phyloP scores from a whole-genome alignment of 2,888 invertebrate species.

The Dilophus febrilis region DNA sequence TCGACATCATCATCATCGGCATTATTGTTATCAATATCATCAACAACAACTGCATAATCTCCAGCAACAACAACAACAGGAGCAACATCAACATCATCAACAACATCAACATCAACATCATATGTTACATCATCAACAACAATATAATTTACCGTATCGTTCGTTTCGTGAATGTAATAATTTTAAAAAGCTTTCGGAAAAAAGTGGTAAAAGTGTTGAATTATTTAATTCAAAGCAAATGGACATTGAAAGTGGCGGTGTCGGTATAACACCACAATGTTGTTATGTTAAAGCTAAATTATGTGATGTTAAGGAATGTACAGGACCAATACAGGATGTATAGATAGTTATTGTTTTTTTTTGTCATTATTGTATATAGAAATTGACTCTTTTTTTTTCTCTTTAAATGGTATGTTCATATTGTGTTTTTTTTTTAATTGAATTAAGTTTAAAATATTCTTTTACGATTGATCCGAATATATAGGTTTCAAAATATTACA shows the following conservation, averaged over 20 bases:
- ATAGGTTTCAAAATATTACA: too few species aligned
- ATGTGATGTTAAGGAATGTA: slow-evolving; percentile 13
- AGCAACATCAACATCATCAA: slow-evolving; percentile 2
- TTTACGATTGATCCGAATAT: too few species aligned
- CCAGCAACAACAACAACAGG: slow-evolving; percentile 3
- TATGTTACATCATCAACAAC: not conserved
- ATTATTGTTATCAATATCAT: slow-evolving; percentile 2
- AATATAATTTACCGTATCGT: not conserved
- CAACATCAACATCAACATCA: not conserved
- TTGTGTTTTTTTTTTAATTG: too few species aligned
- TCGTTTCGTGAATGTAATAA: not conserved
- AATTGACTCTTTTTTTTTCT: too few species aligned
- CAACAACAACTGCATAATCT: slow-evolving; percentile 3
- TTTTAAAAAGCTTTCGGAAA: not conserved
- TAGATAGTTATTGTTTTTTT: too few species aligned
- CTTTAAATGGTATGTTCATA: slow-evolving; percentile 1
- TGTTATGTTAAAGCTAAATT: slow-evolving; percentile 15
- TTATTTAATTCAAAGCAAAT: not conserved
- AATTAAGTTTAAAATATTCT: too few species aligned
- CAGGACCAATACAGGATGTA: slow-evolving; percentile 14
- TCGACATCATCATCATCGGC: slow-evolving; percentile 4
- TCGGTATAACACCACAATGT: slow-evolving; percentile 7
- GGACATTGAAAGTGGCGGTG: not conserved
- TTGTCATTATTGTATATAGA: not conserved
- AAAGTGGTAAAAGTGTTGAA: not conserved